Conservation (phyloP, 2,113 vertebrate genomes). For the Elgaria multicarinata region DNA sequence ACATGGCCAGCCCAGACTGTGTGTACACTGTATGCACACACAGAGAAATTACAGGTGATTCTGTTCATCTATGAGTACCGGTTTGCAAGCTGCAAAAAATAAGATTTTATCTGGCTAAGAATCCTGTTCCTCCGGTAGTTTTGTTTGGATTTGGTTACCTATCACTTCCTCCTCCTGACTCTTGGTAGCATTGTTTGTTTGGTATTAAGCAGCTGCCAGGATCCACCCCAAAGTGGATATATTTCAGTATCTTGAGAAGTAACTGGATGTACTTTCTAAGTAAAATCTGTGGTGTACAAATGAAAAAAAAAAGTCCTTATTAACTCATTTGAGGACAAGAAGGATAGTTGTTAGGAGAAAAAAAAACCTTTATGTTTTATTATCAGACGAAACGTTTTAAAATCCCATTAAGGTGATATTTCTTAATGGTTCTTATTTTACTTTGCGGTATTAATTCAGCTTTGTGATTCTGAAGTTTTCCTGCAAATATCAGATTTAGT, state of each 20-base stretch:
- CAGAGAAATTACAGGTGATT: neutral
- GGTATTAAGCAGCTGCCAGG: fast-evolving
- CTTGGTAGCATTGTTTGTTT: neutral
- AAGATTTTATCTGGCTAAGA: slow-evolving; percentile 2
- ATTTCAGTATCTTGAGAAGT: neutral
- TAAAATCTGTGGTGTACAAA: neutral
- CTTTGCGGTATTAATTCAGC: neutral
- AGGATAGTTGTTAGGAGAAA: neutral
- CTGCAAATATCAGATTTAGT: neutral
- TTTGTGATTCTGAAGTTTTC: neutral
- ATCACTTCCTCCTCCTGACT: neutral
- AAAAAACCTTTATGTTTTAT: neutral
- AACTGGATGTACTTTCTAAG: neutral
- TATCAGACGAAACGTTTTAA: neutral
- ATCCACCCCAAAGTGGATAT: neutral
- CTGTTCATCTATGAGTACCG: neutral
- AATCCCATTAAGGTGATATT: neutral
- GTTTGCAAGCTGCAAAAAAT: neutral
- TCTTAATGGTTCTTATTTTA: neutral
- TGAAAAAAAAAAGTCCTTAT: too few relatives aligned
- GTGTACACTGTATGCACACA: neutral
- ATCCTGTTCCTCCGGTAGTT: neutral
- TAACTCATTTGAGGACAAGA: neutral
- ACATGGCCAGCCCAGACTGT: too few relatives aligned
- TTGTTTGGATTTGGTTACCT: slow-evolving; percentile 11